These are phyloP conservation scores for Drosophila sulfurigaster DNA, from an alignment of 1,140 invertebrate species.

Conservation along the genomic window DNA sequence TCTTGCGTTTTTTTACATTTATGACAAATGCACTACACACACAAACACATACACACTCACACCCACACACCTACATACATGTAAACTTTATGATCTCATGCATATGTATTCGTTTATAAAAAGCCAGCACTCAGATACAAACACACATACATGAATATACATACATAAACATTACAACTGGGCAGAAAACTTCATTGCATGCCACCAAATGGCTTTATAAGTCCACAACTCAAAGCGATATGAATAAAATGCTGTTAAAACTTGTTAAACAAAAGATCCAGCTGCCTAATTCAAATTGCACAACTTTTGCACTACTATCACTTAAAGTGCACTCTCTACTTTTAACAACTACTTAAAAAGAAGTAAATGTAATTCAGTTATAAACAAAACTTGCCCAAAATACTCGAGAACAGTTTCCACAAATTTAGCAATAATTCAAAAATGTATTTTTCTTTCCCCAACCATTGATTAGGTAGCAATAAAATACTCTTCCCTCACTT, in stretches of 20 bases:
- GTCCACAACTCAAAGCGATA: conserved; percentile 5
- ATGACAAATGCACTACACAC: conserved; percentile 71
- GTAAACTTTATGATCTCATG: conserved; percentile 73
- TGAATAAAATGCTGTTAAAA: conserved; percentile 10
- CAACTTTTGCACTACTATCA: conserved; percentile 1
- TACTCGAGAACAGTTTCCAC: background rate
- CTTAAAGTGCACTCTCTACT: background rate
- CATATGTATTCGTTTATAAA: conserved; percentile 77
- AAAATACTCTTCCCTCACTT: conserved; percentile 4
- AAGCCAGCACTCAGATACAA: conserved; percentile 53
- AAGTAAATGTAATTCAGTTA: background rate
- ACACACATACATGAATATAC: background rate
- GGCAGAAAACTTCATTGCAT: conserved; percentile 12
- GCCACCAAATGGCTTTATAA: conserved; percentile 13
- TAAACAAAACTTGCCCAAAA: background rate
- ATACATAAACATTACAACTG: conserved; percentile 40
- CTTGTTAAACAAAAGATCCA: conserved; percentile 4
- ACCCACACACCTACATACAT: conserved; percentile 14
- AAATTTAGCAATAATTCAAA: background rate
- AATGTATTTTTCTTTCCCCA: conserved; percentile 4
- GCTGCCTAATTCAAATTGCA: conserved; percentile 4
- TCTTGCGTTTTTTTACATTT: conserved; percentile 60
- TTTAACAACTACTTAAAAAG: background rate
- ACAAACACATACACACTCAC: conserved; percentile 20
- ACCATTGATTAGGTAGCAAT: conserved; percentile 22